Evolutionary conservation across 1,140 invertebrate species (phyloP).

Genomic region (Proctacanthus coquilletti): DNA sequence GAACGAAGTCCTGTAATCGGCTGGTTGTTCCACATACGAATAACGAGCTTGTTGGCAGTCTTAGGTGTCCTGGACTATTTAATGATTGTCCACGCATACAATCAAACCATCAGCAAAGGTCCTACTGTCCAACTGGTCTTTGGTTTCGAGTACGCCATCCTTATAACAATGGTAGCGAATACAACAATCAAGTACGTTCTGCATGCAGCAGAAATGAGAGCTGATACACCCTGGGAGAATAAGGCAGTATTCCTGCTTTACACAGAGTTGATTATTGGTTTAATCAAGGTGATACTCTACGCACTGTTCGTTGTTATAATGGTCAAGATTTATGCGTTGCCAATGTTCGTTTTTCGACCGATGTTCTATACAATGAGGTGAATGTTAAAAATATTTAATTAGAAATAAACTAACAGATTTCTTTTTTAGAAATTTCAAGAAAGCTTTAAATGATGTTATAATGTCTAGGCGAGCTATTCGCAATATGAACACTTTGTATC

Average conservation of each 20-base stretch:
- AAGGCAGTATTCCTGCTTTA: slow-evolving; percentile 96
- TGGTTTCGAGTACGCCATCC: slow-evolving; percentile 98
- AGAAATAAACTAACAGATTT: neutral
- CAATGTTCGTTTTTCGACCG: slow-evolving; percentile 93
- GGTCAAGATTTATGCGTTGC: slow-evolving; percentile 94
- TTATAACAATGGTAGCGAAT: slow-evolving; percentile 86
- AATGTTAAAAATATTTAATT: slow-evolving; percentile 9
- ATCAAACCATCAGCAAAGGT: slow-evolving; percentile 84
- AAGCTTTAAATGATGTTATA: slow-evolving; percentile 94
- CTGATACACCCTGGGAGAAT: slow-evolving; percentile 97
- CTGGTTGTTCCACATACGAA: slow-evolving; percentile 85
- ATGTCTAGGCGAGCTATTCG: slow-evolving; percentile 90
- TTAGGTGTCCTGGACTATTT: slow-evolving; percentile 71
- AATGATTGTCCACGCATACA: slow-evolving; percentile 89
- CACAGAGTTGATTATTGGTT: slow-evolving; percentile 88
- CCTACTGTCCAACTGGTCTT: slow-evolving; percentile 97
- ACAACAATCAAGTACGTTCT: slow-evolving; percentile 91
- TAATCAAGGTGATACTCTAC: slow-evolving; percentile 82
- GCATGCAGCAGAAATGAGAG: slow-evolving; percentile 85
- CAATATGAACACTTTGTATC: slow-evolving; percentile 97
- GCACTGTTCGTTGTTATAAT: slow-evolving; percentile 90
- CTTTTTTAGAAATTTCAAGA: slow-evolving; percentile 79
- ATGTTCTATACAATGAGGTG: slow-evolving; percentile 96
- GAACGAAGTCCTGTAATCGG: slow-evolving; percentile 96
- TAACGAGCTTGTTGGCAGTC: slow-evolving; percentile 67